Base-by-base conservation (phyloP, 2,888 invertebrate genomes). In the Nymphalis urticae region DNA sequence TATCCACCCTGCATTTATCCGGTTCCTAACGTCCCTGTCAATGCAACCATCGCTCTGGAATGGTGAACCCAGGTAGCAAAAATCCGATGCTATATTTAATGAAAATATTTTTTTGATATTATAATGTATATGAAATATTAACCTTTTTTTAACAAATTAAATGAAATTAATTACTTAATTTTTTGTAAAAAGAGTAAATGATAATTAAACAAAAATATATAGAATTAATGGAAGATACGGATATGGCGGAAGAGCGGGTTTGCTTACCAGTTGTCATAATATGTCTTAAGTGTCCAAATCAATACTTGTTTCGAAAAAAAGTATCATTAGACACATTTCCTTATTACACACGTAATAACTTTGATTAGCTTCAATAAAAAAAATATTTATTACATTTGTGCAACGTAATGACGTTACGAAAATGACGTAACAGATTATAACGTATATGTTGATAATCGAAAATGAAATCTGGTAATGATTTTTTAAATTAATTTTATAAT, bases 371-470 rank as follows among this genome's bases (percentile, higher is more conserved):
- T 66, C 48, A 66, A 62, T 69, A 67, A 70, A 69, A 68, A 72
- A 73, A 71, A 72, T 71, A 74, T 71, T 73, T 73, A 75, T 73
- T 72, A 73, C 64, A 74, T 76, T 72, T 65, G 73, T 72, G 75
- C 68, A 75, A 77, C 66, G 70, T 65, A 65, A 67, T 61, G 62
- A 62, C 48, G n/a, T 65, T 58, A 69, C 72, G 42, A 69, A 53
- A 54, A 72, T 78, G 73, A 77, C 76, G 77, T 77, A 80, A 79
- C 71, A 69, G 42, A 42, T 42, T 56, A 70, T 75, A 66, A 70
- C 71, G 69, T 53, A 48, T 64, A 19, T 48, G 48, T 50, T 65
- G 68, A 60, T 66, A 63, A 63, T 53, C 51, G 48, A 53, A 69
- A 69, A 69, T 32, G 69, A 62, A 64, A 66, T 56, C 42, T 60